Conservation (phyloP, 30 jellyfish, hydroid and myxozoan genomes). For the Cassiopea xamachana region DNA sequence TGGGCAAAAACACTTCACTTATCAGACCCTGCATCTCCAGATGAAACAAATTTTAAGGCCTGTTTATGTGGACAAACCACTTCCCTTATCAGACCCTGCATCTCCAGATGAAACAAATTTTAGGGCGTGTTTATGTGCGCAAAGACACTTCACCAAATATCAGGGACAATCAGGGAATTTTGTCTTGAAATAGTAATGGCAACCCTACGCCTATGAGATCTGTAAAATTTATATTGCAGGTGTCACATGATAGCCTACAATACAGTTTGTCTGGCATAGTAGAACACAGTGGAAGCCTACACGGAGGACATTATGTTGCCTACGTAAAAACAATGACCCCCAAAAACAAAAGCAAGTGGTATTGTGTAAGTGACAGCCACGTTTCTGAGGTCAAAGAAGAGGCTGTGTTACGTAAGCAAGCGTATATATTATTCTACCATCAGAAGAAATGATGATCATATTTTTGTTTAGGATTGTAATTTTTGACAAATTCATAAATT, state of each 20-base stretch:
- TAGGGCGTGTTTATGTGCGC: no score
- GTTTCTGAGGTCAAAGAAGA: constrained; percentile 81
- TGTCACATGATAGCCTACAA: constrained; percentile 44
- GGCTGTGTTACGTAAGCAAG: constrained; percentile 85
- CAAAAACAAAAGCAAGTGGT: constrained; percentile 75
- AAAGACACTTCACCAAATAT: no score
- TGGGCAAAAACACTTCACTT: no score
- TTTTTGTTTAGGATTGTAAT: background rate
- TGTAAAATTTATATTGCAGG: constrained; percentile 16
- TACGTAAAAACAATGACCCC: constrained; percentile 57
- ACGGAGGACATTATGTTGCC: constrained; percentile 96
- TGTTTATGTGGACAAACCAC: no score
- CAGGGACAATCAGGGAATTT: no score
- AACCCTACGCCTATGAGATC: background rate
- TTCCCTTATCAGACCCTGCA: no score
- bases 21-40: no score
- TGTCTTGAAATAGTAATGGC: no score
- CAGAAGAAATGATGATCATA: constrained; percentile 29
- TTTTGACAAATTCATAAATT: background rate
- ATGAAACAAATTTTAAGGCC: no score
- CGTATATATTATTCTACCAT: constrained; percentile 75
- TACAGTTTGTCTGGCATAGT: constrained; percentile 77
- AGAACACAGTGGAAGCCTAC: constrained; percentile 88
- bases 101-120: no score
- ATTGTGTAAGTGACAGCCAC: constrained; percentile 83